Percentiles rank a stretch among this genome's conserved stretches.
Evolutionary conservation across 2,797 vertebrate genomes (phyloP).

Genomic region (Peromyscus nudipes): DNA sequence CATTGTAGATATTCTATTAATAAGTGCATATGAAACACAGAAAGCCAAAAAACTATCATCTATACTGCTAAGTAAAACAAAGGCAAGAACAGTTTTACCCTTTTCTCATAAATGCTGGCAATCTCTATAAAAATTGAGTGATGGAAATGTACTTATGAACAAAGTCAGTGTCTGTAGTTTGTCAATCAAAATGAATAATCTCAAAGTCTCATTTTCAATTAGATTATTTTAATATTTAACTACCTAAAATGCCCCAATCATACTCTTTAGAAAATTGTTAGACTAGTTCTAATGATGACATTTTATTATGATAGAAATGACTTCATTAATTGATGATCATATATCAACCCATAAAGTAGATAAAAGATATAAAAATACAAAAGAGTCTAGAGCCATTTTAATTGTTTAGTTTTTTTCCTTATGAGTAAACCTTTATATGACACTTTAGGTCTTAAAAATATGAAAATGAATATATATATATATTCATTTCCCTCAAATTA

Average conservation of each 20-base stretch:
- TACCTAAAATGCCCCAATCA: conserved; percentile 79
- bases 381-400: conserved; percentile 47
- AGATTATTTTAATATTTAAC: conserved; percentile 83
- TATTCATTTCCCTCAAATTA: conserved; percentile 40
- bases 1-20: conserved; percentile 15
- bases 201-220: conserved; percentile 81
- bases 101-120: conserved; percentile 12
- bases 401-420: conserved; percentile 37
- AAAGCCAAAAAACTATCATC: not conserved
- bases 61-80: conserved; percentile 57
- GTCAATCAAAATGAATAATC: conserved; percentile 83
- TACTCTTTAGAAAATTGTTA: conserved; percentile 80
- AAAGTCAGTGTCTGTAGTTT: conserved; percentile 72
- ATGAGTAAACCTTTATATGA: conserved; percentile 33
- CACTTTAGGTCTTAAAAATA: conserved; percentile 52
- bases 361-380: conserved; percentile 72
- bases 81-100: conserved; percentile 48
- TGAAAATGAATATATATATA: not conserved
- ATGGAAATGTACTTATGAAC: conserved; percentile 67
- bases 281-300: conserved; percentile 76
- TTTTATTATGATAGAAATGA: conserved; percentile 84
- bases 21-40: not conserved
- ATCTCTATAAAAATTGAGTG: conserved; percentile 31
- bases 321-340: conserved; percentile 84
- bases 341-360: conserved; percentile 79